Evolutionary conservation across 2,888 invertebrate species (phyloP).

Genomic region (Apeira syringaria): DNA sequence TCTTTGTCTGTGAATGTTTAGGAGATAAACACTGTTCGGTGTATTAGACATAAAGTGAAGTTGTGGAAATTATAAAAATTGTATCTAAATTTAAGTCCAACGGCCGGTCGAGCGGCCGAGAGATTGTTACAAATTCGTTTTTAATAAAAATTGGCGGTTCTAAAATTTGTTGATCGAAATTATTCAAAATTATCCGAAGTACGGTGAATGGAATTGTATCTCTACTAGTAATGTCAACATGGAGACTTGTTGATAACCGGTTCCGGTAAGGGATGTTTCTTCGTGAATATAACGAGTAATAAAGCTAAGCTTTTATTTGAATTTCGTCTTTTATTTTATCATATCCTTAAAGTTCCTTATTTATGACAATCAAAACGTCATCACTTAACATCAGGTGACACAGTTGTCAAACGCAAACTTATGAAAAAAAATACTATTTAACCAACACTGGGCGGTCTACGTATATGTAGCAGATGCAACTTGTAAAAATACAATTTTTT

Average conservation of each 20-base stretch:
- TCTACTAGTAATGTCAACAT: conserved; percentile 64
- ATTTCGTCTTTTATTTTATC: conserved; percentile 63
- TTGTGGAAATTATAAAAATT: conserved; percentile 64
- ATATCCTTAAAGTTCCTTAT: background rate
- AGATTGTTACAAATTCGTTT: conserved; percentile 57
- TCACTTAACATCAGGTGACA: too few relatives aligned
- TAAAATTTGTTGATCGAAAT: conserved; percentile 69
- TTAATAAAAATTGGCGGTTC: conserved; percentile 65
- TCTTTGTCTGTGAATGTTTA: conserved; percentile 83
- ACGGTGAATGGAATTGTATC: conserved; percentile 66
- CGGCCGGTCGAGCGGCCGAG: conserved; percentile 33
- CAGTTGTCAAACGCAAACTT: too few relatives aligned
- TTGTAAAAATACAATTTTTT: too few relatives aligned
- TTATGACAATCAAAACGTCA: too few relatives aligned
- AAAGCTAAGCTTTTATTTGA: conserved; percentile 91
- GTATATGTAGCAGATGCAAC: too few relatives aligned
- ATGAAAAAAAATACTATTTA: too few relatives aligned
- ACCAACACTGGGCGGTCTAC: too few relatives aligned
- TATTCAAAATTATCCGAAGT: conserved; percentile 65
- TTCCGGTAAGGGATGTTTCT: conserved; percentile 81
- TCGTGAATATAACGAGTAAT: conserved; percentile 89
- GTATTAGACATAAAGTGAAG: conserved; percentile 74
- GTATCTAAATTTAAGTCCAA: conserved; percentile 59
- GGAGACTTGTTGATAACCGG: conserved; percentile 69
- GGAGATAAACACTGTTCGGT: conserved; percentile 77